phyloP scores from a whole-genome alignment of 2,888 invertebrate genomes.

The Melanchra persicariae region DNA sequence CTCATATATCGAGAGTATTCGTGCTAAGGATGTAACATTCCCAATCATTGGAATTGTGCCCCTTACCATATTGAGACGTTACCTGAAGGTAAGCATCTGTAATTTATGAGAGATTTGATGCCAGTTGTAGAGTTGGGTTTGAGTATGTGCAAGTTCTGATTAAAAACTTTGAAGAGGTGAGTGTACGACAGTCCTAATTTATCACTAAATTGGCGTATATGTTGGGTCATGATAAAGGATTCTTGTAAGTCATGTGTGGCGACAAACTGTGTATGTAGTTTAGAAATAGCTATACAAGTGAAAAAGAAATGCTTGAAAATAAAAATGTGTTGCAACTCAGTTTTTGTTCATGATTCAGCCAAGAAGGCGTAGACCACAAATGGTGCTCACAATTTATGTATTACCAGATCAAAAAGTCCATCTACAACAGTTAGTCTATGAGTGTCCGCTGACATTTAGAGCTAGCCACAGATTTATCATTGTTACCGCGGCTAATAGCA shows the following conservation, averaged over 20 bases:
- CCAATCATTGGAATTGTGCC: conserved; percentile 69
- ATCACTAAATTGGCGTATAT: too few species aligned
- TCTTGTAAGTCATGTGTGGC: background rate
- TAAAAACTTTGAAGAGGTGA: background rate
- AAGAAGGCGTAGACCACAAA: conserved; percentile 39
- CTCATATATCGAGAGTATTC: conserved; percentile 59
- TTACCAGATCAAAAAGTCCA: conserved; percentile 42
- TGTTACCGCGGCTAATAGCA: conserved; percentile 69
- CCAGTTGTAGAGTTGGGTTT: conserved; percentile 33
- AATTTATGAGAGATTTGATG: conserved; percentile 52
- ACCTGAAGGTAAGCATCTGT: conserved; percentile 49
- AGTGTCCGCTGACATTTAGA: conserved; percentile 71
- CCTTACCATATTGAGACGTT: conserved; percentile 67
- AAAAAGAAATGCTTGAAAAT: background rate
- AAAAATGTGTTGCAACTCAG: background rate
- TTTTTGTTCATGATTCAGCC: background rate
- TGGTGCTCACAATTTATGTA: conserved; percentile 33
- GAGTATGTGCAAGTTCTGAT: conserved; percentile 13
- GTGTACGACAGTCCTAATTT: background rate
- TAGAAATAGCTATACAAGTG: background rate
- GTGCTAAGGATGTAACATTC: conserved; percentile 66
- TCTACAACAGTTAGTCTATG: conserved; percentile 27
- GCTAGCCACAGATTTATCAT: conserved; percentile 67
- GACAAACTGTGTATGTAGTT: background rate
- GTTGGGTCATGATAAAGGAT: background rate